Evolutionary conservation across 2,888 invertebrate species (phyloP), one percentile per base, ranked within the genome.

Genomic region (Bombyx huttoni): DNA sequence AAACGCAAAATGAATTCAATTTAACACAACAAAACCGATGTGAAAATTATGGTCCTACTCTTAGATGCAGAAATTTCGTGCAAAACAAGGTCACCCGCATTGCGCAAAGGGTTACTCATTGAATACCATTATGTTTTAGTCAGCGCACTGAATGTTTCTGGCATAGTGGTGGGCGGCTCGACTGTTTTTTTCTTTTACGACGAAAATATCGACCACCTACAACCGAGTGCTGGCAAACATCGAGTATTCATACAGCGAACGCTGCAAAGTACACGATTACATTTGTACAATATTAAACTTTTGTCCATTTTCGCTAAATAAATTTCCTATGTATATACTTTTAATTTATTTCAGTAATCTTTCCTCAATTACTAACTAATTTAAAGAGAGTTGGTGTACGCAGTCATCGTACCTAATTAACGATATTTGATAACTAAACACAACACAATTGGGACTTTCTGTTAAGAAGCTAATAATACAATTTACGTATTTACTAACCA

Each of bases 191-290:
- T 66, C 62, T 70, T 69, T 71, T 71, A 64, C 67, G 63, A 69
- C 74, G 57, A 70, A 71, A 80, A 82, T 81, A 81, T 64, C 75
- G 68, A 62, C 80, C 81, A 74, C 81, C 81, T 75, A 79, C 80
- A 59, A 54, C 55, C 61, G 58, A 59, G 57, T 54, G 64, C 66
- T 75, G 78, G 76, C 77, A 78, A 68, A 56, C 55, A 51, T 53
- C 57, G 13, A 47, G 50, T 48, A 58, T 49, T 53, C 51, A 50
- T 56, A 56, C 56, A 61, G 64, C 59, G 60, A 51, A 54, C 50
- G 34, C 51, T 57, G 60, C 58, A 60, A 59, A 56, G 55, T 55
- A 56, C 54, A 51, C 48, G 52, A 45, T 51, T 52, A 52, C 8
- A 24, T 24, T 24, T 24, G 2, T 2, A 24, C 2, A 24, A 24